These are phyloP conservation scores for Drosophila ustulata DNA, from an alignment of 2,888 invertebrate genomes.

Conservation along the genomic window DNA sequence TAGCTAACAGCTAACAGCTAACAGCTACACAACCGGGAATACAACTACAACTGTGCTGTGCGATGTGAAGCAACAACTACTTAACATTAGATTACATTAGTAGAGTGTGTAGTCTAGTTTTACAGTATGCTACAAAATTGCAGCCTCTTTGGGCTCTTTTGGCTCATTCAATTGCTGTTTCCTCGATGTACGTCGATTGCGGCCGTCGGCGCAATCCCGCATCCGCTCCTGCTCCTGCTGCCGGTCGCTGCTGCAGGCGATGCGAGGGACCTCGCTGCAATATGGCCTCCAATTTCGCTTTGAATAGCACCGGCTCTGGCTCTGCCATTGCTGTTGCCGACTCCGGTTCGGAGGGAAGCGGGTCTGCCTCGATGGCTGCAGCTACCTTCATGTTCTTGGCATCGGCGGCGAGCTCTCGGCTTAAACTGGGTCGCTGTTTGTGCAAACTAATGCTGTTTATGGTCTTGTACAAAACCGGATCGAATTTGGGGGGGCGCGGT, in stretches of 20 bases:
- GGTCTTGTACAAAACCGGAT: constrained; percentile 82
- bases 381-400: constrained; percentile 44
- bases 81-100: constrained; percentile 68
- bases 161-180: constrained; percentile 57
- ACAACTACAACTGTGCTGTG: constrained; percentile 21
- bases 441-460: constrained; percentile 74
- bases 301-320: constrained; percentile 75
- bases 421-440: constrained; percentile 75
- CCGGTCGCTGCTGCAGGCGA: constrained; percentile 69
- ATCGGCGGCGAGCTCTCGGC: constrained; percentile 55
- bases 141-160: constrained; percentile 37
- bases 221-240: constrained; percentile 46
- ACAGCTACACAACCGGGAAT: constrained; percentile 37
- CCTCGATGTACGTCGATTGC: constrained; percentile 65
- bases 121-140: constrained; percentile 48
- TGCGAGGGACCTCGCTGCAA: constrained; percentile 81
- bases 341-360: constrained; percentile 25
- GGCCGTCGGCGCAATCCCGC: constrained; percentile 66
- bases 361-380: constrained; percentile 27
- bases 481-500: constrained; percentile 83
- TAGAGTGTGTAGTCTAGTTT: constrained; percentile 31
- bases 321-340: constrained; percentile 17
- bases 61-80: constrained; percentile 13
- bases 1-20: constrained; percentile 45
- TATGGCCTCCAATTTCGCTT: constrained; percentile 81